Evolutionary conservation across 2,888 invertebrate genomes (phyloP).

Genomic region (Metopia argyrocephala): DNA sequence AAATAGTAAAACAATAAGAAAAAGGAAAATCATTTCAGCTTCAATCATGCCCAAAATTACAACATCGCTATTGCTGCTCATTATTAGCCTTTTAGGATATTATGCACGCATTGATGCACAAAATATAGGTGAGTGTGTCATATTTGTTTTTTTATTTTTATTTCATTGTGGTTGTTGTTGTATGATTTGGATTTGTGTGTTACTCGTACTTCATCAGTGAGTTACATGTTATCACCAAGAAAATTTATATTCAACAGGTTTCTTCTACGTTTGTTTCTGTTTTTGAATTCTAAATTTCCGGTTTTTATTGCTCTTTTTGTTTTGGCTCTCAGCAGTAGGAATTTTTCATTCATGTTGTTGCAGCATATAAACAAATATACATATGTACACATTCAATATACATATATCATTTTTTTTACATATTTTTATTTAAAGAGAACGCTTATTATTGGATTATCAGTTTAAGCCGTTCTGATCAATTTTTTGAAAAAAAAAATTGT

Average conservation of each 20-base stretch:
- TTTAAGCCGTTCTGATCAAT: too few species aligned
- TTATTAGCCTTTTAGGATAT: slow-evolving; percentile 69
- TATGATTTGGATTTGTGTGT: neutral
- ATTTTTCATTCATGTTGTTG: neutral
- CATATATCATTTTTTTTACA: too few species aligned
- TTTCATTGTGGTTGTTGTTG: neutral
- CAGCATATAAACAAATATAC: too few species aligned
- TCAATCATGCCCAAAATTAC: slow-evolving; percentile 64
- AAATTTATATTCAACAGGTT: slow-evolving; percentile 43
- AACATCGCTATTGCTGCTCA: slow-evolving; percentile 67
- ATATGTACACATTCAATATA: too few species aligned
- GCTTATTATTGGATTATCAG: too few species aligned
- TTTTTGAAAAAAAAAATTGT: too few species aligned
- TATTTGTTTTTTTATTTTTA: slow-evolving; percentile 13
- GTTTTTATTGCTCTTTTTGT: slow-evolving; percentile 21
- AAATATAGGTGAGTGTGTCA: slow-evolving; percentile 77
- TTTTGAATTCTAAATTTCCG: slow-evolving; percentile 47
- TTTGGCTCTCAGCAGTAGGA: neutral
- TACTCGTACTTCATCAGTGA: slow-evolving; percentile 10
- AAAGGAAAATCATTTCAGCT: neutral
- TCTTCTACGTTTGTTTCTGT: slow-evolving; percentile 5
- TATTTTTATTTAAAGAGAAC: too few species aligned
- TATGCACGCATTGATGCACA: slow-evolving; percentile 73
- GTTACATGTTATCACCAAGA: slow-evolving; percentile 7
- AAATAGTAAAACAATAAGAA: slow-evolving; percentile 8